Evolutionary conservation across 2,797 vertebrate genomes (phyloP), one percentile per base, ranked within the genome.

Genomic region (Sebastiscus albofasciatus): DNA sequence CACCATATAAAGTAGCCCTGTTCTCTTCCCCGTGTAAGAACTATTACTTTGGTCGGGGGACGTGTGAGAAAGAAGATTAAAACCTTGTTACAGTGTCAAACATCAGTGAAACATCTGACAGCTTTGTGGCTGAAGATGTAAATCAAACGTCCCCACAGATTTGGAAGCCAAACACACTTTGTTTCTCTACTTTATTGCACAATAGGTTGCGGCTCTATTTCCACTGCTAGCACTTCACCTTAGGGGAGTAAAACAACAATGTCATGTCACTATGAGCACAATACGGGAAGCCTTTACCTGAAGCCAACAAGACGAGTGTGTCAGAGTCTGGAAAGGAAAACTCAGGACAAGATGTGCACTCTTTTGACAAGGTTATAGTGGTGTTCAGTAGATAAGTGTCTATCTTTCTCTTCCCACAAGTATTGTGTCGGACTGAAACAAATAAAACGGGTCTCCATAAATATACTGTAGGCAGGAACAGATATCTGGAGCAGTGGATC

Each of bases 1-100:
- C 59, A 46, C 8, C 20, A 20, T 64, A 66, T 70, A 66, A 78
- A 81, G 65, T 46, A 8, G 22, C 42, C 42, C 24, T 60, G 22
- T 66, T 80, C 56, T 82, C 58, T 52, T 72, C 82, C 58, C 72
- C 69, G n/a, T 65, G 67, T 76, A 75, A 46, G 66, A 80, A 39
- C 66, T 85, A 60, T 75, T 79, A 79, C 75, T 75, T 70, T 75
- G 82, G 75, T 81, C 7, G 12, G 36, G 60, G 52, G 65, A 65
- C 2, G 8, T 55, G 60, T 49, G 75, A 61, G 61, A 39, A 33
- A 78, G 79, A 80, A 85, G 80, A 84, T 91, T 85, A 75, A 88
- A 88, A 80, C 59, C 81, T 81, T 81, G 86, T 86, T 83, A 71
- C 49, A 13, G 55, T 81, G 81, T 82, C 80, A 78, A 77, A 84